These are phyloP conservation scores for Pteromalus puparum DNA, from an alignment of 1,140 invertebrate species.

Conservation along the genomic window DNA sequence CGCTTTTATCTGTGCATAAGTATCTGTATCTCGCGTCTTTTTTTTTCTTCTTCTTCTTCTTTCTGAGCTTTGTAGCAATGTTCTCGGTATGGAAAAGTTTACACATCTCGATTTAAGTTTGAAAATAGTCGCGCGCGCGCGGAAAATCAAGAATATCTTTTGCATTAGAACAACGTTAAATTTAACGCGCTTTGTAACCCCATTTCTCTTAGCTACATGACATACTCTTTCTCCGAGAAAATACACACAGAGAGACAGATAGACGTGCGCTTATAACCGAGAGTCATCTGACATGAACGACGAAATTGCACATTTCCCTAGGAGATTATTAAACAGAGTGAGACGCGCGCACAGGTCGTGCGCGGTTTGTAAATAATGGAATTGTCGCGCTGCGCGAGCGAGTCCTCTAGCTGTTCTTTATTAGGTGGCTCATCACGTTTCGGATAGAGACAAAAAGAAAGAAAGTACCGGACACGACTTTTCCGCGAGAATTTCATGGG, in stretches of 20 bases:
- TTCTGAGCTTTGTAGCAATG: too few species aligned
- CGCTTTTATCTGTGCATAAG: not conserved
- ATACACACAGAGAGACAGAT: not conserved
- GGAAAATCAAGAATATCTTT: not conserved
- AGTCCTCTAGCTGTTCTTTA: not conserved
- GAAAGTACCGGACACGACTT: not conserved
- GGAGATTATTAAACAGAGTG: conserved; percentile 4
- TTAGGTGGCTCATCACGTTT: not conserved
- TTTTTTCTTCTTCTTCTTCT: too few species aligned
- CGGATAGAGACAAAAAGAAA: not conserved
- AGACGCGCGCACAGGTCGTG: not conserved
- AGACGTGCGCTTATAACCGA: not conserved
- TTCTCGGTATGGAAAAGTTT: not conserved
- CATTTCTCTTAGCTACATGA: not conserved
- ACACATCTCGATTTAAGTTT: not conserved
- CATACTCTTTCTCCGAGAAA: not conserved
- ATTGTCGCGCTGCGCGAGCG: not conserved
- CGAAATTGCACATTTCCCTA: not conserved
- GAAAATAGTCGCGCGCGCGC: not conserved
- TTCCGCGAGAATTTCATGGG: not conserved
- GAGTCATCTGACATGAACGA: not conserved
- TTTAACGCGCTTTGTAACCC: not conserved
- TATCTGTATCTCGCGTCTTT: not conserved
- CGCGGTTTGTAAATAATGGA: not conserved
- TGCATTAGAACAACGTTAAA: not conserved